A percentile compares a stretch with the other conserved stretches of the same genome.
Conservation (phyloP, 1,140 invertebrate species). For the Gryllus bimaculatus region DNA sequence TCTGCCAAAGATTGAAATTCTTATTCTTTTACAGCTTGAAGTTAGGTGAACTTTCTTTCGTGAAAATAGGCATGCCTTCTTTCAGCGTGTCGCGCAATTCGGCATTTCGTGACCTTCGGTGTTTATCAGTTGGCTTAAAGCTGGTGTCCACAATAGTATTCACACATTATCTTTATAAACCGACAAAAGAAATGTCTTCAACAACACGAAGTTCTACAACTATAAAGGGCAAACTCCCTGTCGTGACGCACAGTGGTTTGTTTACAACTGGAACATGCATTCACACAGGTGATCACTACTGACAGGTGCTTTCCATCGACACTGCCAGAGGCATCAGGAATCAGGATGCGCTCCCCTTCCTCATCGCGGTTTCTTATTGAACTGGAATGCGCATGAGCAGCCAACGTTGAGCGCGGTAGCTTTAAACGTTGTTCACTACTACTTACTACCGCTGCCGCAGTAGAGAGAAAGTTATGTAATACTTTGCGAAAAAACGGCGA, state of each 20-base stretch:
- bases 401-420: not conserved
- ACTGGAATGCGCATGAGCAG: not conserved
- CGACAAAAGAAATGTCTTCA: no score
- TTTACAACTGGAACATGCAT: not conserved
- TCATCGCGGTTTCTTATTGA: not conserved
- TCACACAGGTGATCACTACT: constrained; percentile 3
- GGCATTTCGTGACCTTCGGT: not conserved
- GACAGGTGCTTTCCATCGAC: not conserved
- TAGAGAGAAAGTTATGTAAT: no score
- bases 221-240: no score
- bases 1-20: not conserved
- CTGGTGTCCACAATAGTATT: no score
- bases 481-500: no score
- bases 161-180: no score
- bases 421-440: not conserved
- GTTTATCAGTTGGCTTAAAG: not conserved
- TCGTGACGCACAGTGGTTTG: not conserved
- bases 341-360: not conserved
- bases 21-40: not conserved
- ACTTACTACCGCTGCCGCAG: no score
- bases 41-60: not conserved
- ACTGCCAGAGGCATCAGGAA: not conserved
- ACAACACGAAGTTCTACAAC: no score
- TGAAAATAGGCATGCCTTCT: not conserved
- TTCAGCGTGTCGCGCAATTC: not conserved